These are phyloP conservation scores for Erythrocercus mccallii DNA, from an alignment of 2,113 vertebrate genomes.

Conservation along the genomic window DNA sequence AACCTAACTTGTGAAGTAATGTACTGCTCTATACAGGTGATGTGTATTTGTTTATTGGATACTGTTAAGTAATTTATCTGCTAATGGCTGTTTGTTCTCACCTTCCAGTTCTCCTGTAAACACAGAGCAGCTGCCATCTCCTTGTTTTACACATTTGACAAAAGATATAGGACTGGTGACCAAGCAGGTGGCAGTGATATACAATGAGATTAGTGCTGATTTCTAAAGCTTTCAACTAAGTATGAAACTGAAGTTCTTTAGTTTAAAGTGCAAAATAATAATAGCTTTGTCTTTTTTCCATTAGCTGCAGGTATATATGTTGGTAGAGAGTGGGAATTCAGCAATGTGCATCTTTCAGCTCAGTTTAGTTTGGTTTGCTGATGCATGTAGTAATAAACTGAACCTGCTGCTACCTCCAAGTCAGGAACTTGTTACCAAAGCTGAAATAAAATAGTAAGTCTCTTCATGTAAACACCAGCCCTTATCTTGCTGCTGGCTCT, in stretches of 20 bases:
- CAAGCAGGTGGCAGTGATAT: not conserved
- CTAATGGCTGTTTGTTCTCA: not conserved
- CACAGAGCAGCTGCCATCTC: not conserved
- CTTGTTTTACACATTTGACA: not conserved
- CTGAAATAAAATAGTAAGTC: not conserved
- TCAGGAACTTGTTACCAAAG: slow-evolving; percentile 49
- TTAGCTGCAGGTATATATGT: not conserved
- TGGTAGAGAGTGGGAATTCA: slow-evolving; percentile 27
- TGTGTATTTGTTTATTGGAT: slow-evolving; percentile 1
- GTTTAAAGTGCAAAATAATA: slow-evolving; percentile 7
- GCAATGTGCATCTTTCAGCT: not conserved
- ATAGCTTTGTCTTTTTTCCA: slow-evolving; percentile 13
- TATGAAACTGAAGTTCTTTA: slow-evolving; percentile 39
- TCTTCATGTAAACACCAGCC: not conserved
- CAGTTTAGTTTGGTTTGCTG: slow-evolving; percentile 33
- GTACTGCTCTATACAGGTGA: not conserved
- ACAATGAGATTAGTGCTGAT: slow-evolving; percentile 41
- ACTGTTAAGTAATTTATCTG: slow-evolving; percentile 37
- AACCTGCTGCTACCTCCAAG: slow-evolving; percentile 51
- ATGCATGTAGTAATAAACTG: slow-evolving; percentile 18
- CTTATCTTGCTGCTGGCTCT: not conserved
- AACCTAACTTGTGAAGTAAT: not conserved
- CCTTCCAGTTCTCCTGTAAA: slow-evolving; percentile 4
- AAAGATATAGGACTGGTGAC: slow-evolving; percentile 33
- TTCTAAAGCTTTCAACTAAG: slow-evolving; percentile 36